These are phyloP conservation scores for Psococerastis gibbosa DNA, from an alignment of 2,888 invertebrate species.

Conservation along the genomic window DNA sequence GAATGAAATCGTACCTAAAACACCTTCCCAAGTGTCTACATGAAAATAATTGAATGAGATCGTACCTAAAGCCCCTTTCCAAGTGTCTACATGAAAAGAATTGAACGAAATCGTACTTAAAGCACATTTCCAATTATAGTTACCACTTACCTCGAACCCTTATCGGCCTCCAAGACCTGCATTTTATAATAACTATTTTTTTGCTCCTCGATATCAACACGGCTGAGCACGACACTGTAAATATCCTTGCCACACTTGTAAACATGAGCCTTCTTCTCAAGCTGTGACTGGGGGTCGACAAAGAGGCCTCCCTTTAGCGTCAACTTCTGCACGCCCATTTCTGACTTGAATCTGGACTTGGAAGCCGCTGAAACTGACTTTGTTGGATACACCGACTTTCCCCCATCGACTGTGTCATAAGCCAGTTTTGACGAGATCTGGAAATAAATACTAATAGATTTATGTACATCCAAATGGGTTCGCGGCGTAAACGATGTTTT, in stretches of 20 bases:
- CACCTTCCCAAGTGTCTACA: no score
- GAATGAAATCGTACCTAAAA: no score
- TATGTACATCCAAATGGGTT: no score
- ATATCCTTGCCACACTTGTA: constrained; percentile 39
- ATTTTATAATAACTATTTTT: constrained; percentile 92
- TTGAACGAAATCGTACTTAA: not conserved
- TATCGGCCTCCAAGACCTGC: constrained; percentile 67
- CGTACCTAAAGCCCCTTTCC: no score
- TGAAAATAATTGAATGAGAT: no score
- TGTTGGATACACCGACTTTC: constrained; percentile 12
- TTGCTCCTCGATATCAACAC: constrained; percentile 68
- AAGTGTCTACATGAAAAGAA: no score
- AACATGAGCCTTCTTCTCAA: constrained; percentile 64
- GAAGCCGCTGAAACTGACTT: constrained; percentile 22
- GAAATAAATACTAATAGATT: no score
- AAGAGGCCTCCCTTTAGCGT: constrained; percentile 68
- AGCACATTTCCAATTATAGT: not conserved
- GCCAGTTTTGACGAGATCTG: constrained; percentile 18
- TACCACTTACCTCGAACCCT: constrained; percentile 31
- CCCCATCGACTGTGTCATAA: constrained; percentile 10
- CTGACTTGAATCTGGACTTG: constrained; percentile 29
- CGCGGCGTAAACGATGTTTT: no score
- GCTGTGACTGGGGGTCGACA: constrained; percentile 79
- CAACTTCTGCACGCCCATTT: constrained; percentile 41
- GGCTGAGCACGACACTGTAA: constrained; percentile 62